phyloP scores from a whole-genome alignment of 2,797 vertebrate genomes.

The Sebastes steindachneri region DNA sequence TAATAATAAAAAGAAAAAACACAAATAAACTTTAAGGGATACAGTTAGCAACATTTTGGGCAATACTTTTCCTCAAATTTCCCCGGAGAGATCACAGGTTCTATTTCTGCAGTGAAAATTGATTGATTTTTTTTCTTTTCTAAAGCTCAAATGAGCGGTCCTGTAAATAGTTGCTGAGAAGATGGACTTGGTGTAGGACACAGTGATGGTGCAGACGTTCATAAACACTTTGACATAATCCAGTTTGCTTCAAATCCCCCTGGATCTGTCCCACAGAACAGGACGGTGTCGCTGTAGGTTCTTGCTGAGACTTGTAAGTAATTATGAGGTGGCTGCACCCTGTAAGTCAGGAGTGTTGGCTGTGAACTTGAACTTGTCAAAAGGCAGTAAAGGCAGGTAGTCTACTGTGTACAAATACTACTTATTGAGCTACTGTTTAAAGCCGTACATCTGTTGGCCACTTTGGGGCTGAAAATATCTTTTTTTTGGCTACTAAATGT shows the following conservation, averaged over 20 bases:
- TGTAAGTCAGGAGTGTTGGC: background rate
- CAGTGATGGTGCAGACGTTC: background rate
- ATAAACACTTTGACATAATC: background rate
- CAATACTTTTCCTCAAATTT: background rate
- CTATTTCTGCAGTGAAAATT: background rate
- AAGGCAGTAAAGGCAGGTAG: background rate
- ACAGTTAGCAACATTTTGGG: background rate
- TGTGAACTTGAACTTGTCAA: background rate
- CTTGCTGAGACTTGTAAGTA: background rate
- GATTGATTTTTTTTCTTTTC: background rate
- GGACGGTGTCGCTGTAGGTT: background rate
- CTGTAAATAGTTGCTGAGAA: background rate
- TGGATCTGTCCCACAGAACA: background rate
- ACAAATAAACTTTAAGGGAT: background rate
- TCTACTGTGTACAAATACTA: background rate
- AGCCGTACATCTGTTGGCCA: background rate
- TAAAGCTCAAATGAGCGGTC: background rate
- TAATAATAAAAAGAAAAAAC: background rate
- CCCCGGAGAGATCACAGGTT: background rate
- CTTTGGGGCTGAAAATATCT: background rate
- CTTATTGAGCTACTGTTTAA: background rate
- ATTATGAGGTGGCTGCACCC: background rate
- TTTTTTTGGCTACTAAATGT: background rate
- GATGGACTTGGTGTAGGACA: background rate
- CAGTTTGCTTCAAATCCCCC: background rate